These are phyloP conservation scores for Drosophila demipolita DNA, from an alignment of 2,888 invertebrate species.

Conservation along the genomic window DNA sequence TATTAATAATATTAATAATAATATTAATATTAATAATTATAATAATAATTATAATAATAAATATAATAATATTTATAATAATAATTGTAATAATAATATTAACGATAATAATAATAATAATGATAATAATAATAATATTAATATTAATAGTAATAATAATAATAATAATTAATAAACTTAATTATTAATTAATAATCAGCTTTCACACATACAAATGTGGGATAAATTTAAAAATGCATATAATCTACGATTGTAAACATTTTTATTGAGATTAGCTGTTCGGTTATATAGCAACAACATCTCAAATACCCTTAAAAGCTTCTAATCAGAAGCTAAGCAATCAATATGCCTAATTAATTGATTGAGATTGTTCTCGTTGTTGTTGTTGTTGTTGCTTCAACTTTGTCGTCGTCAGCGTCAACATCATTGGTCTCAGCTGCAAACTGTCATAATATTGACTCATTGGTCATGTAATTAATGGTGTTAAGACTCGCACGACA, in stretches of 20 bases:
- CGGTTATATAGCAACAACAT: no score
- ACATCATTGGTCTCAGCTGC: slow-evolving; percentile 36
- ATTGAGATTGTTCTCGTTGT: slow-evolving; percentile 48
- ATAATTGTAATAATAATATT: no score
- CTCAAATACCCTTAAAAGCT: slow-evolving; percentile 6
- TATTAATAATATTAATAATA: no score
- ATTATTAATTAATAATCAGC: neutral
- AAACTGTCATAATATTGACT: slow-evolving; percentile 74
- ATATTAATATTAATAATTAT: no score
- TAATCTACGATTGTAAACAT: neutral
- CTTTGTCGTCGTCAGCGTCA: neutral
- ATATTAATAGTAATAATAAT: no score
- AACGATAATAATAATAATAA: no score
- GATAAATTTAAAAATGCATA: neutral
- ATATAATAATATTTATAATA: no score
- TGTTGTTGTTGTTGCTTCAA: slow-evolving; percentile 15
- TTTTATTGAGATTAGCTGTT: neutral
- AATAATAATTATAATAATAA: no score
- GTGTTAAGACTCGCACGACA: slow-evolving; percentile 74
- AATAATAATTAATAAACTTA: neutral
- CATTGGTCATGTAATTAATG: slow-evolving; percentile 76
- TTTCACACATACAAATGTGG: neutral
- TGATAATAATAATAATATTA: no score
- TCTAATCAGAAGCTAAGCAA: neutral
- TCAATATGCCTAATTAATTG: slow-evolving; percentile 64